A percentile compares a stretch with the other conserved stretches of the same genome.
Evolutionary conservation across 2,113 vertebrate species (phyloP).

Genomic region (Neogale vison): DNA sequence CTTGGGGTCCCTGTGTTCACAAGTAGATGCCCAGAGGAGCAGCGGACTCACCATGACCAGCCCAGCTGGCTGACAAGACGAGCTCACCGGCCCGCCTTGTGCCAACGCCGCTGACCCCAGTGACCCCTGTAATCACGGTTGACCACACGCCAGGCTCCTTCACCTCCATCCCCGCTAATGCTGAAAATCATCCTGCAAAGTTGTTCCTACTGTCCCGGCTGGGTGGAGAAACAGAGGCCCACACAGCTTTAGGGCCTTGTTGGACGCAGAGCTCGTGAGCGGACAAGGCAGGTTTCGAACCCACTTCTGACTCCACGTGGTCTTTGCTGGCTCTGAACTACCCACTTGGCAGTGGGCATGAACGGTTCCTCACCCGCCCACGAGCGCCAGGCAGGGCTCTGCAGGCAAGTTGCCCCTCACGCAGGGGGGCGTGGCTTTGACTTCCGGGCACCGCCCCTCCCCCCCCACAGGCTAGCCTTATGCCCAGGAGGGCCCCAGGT

Average conservation of each 20-base stretch:
- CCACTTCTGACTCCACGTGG: accelerated
- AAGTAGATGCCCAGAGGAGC: neutral
- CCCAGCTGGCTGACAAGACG: accelerated
- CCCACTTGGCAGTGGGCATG: neutral
- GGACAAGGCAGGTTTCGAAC: neutral
- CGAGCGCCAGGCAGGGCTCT: accelerated
- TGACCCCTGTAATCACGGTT: accelerated
- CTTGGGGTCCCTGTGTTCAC: neutral
- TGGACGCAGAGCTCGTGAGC: accelerated
- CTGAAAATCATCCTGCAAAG: neutral
- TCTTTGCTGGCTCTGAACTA: neutral
- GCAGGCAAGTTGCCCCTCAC: accelerated
- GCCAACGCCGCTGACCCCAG: accelerated
- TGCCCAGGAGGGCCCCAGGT: neutral
- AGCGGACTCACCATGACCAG: neutral
- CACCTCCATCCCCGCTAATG: too few species aligned
- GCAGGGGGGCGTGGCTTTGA: neutral
- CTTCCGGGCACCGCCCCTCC: neutral
- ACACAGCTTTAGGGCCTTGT: neutral
- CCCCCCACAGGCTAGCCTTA: accelerated
- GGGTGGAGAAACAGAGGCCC: neutral
- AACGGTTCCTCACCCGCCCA: neutral
- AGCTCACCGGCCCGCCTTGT: neutral
- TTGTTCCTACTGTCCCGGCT: accelerated
- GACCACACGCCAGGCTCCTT: accelerated